Conservation (phyloP, 1,140 invertebrate genomes). For the Helicoverpa zea region DNA sequence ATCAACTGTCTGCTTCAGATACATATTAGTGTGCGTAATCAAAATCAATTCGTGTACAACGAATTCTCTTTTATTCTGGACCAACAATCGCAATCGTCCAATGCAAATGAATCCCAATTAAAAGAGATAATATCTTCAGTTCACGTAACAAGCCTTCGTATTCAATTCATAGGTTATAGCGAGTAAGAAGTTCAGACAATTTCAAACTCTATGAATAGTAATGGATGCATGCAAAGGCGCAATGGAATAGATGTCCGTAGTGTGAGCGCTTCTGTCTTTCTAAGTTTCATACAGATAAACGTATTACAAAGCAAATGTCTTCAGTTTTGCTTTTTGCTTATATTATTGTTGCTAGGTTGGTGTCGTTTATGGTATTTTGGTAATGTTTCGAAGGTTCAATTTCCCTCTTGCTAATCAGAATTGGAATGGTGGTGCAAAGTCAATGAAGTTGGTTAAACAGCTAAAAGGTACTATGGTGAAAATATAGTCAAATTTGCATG, state of each 20-base stretch:
- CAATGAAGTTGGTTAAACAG: too few species aligned
- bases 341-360: background rate
- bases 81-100: background rate
- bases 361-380: too few species aligned
- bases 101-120: slow-evolving; percentile 17
- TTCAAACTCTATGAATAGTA: slow-evolving; percentile 52
- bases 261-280: slow-evolving; percentile 11
- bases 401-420: too few species aligned
- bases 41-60: background rate
- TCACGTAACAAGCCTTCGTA: slow-evolving; percentile 19
- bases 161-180: slow-evolving; percentile 41
- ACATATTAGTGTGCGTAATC: background rate
- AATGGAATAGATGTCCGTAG: slow-evolving; percentile 37
- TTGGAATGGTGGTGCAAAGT: too few species aligned
- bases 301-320: slow-evolving; percentile 16
- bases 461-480: too few species aligned
- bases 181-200: slow-evolving; percentile 48
- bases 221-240: slow-evolving; percentile 48
- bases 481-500: too few species aligned
- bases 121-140: slow-evolving; percentile 20
- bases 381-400: too few species aligned
- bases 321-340: background rate
- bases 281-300: background rate
- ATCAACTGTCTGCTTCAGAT: background rate
- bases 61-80: background rate